These are phyloP conservation scores for Pyrgus malvae DNA, from an alignment of 2,888 invertebrate species.

Conservation along the genomic window DNA sequence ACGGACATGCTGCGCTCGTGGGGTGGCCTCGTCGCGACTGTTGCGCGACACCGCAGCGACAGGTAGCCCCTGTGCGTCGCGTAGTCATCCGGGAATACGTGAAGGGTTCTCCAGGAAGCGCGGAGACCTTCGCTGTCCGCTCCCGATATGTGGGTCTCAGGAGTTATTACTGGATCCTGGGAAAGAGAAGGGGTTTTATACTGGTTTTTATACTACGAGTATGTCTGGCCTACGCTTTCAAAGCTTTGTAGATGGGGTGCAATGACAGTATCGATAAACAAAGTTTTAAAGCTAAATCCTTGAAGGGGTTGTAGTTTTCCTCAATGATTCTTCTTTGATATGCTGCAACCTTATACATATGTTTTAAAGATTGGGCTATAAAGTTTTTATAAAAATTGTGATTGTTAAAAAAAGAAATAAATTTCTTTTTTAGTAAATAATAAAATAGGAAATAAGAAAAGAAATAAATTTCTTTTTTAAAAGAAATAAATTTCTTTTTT, in stretches of 20 bases:
- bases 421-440: too few relatives aligned
- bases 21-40: constrained; percentile 60
- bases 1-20: constrained; percentile 70
- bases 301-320: too few relatives aligned
- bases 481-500: too few relatives aligned
- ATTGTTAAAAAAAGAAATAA: too few relatives aligned
- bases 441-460: too few relatives aligned
- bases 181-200: neutral
- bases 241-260: too few relatives aligned
- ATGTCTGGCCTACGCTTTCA: neutral
- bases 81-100: constrained; percentile 70
- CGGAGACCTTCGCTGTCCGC: constrained; percentile 69
- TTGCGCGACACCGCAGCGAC: constrained; percentile 67
- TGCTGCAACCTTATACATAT: too few relatives aligned
- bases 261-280: neutral
- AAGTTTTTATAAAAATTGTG: too few relatives aligned
- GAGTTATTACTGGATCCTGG: constrained; percentile 69
- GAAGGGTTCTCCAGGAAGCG: constrained; percentile 71
- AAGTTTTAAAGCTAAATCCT: too few relatives aligned
- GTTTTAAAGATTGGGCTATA: too few relatives aligned
- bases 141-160: constrained; percentile 63
- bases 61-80: constrained; percentile 66
- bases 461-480: too few relatives aligned
- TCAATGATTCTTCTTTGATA: too few relatives aligned
- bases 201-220: neutral